phyloP scores from a whole-genome alignment of 2,797 vertebrate species.

The Acanthis flammea region DNA sequence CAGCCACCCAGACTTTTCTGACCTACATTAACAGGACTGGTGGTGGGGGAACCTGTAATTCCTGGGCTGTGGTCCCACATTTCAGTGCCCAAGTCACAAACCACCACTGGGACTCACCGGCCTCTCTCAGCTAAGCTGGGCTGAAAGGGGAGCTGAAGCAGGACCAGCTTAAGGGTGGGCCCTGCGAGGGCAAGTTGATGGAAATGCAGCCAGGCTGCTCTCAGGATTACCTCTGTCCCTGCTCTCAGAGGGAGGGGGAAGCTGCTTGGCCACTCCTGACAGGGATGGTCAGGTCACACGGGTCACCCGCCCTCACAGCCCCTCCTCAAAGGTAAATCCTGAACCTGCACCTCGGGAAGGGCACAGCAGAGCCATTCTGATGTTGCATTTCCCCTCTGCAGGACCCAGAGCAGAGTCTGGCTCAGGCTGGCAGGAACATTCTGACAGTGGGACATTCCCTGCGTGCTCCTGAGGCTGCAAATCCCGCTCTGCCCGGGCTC shows the following conservation, averaged over 20 bases:
- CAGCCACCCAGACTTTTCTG: neutral
- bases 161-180: neutral
- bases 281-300: rapidly evolving
- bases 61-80: neutral
- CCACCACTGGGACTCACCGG: neutral
- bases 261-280: neutral
- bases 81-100: neutral
- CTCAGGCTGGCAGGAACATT: neutral
- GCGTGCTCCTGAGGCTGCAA: neutral
- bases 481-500: neutral
- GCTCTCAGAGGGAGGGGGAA: neutral
- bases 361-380: neutral
- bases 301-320: neutral
- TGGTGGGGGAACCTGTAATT: neutral
- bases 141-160: neutral
- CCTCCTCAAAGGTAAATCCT: neutral
- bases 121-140: neutral
- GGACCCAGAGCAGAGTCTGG: neutral
- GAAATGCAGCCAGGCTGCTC: neutral
- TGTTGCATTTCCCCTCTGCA: rapidly evolving
- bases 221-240: neutral
- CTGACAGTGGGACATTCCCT: neutral
- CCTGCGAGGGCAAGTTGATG: neutral
- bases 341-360: neutral
- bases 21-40: neutral